phyloP scores from a whole-genome alignment of 23 tunicate genomes.

The Ciona savignyi region DNA sequence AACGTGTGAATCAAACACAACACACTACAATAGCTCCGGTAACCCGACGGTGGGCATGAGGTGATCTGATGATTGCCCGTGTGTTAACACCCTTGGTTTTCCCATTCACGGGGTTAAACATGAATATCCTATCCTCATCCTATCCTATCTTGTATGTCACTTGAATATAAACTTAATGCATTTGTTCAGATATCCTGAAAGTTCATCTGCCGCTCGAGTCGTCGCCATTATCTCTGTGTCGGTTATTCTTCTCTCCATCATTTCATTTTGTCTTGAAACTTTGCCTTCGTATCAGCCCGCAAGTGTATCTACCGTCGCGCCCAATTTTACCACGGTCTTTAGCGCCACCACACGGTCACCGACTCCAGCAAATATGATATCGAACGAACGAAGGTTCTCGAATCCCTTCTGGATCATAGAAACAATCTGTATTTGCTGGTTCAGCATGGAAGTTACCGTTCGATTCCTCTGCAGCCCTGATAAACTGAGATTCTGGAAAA shows the following conservation, averaged over 20 bases:
- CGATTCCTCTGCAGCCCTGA: constrained; percentile 89
- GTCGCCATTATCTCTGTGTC: constrained; percentile 92
- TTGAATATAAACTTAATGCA: no score
- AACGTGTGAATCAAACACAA: no score
- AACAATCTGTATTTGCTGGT: constrained; percentile 98
- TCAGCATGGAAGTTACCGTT: constrained; percentile 79
- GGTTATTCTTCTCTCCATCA: constrained; percentile 94
- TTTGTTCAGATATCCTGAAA: constrained; percentile 97
- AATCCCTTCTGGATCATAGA: constrained; percentile 99
- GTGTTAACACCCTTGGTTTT: no score
- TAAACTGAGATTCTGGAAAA: constrained; percentile 89
- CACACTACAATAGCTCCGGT: no score
- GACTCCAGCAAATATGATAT: neutral
- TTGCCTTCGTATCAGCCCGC: constrained; percentile 48
- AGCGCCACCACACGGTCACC: constrained; percentile 4
- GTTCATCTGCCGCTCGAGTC: constrained; percentile 86
- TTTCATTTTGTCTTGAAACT: constrained; percentile 98
- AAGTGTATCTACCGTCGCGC: neutral
- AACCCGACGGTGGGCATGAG: no score
- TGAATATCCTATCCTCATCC: no score
- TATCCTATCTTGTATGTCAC: no score
- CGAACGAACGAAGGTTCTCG: constrained; percentile 4
- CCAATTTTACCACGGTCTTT: neutral
- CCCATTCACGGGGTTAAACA: no score
- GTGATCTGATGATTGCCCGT: no score